Conservation (phyloP, 2,797 vertebrate genomes). For the Poecilia velifera region DNA sequence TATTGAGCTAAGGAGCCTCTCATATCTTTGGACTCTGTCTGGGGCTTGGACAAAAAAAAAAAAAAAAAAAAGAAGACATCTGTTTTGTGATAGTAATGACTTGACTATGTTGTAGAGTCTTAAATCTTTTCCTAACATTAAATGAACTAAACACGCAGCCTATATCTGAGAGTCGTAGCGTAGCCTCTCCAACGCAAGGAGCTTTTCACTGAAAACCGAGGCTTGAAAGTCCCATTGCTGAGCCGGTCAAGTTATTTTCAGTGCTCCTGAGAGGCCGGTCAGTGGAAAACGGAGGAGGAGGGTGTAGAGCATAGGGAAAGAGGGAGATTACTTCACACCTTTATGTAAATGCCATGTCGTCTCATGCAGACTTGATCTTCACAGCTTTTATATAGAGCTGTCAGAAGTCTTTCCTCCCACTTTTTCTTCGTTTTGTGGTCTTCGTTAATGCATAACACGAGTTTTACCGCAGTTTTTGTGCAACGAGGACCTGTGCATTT, state of each 20-base stretch:
- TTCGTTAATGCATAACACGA: conserved; percentile 32
- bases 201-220: conserved; percentile 72
- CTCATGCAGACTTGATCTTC: conserved; percentile 47
- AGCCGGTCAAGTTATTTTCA: conserved; percentile 84
- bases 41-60: conserved; percentile 65
- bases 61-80: conserved; percentile 71
- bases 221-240: conserved; percentile 79
- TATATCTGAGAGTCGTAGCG: conserved; percentile 39
- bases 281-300: conserved; percentile 59
- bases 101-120: conserved; percentile 64
- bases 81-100: conserved; percentile 77
- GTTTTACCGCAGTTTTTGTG: conserved; percentile 24
- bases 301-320: conserved; percentile 33
- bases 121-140: conserved; percentile 62
- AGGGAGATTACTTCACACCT: conserved; percentile 59
- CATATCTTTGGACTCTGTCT: conserved; percentile 59
- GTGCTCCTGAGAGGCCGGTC: conserved; percentile 80
- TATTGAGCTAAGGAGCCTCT: conserved; percentile 85
- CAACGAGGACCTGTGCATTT: conserved; percentile 24
- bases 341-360: conserved; percentile 57
- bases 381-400: conserved; percentile 43
- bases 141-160: conserved; percentile 52
- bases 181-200: conserved; percentile 52
- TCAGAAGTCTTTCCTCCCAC: conserved; percentile 34
- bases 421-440: conserved; percentile 34